phyloP scores from a whole-genome alignment of 2,113 vertebrate species.

The Rhombomys opimus region DNA sequence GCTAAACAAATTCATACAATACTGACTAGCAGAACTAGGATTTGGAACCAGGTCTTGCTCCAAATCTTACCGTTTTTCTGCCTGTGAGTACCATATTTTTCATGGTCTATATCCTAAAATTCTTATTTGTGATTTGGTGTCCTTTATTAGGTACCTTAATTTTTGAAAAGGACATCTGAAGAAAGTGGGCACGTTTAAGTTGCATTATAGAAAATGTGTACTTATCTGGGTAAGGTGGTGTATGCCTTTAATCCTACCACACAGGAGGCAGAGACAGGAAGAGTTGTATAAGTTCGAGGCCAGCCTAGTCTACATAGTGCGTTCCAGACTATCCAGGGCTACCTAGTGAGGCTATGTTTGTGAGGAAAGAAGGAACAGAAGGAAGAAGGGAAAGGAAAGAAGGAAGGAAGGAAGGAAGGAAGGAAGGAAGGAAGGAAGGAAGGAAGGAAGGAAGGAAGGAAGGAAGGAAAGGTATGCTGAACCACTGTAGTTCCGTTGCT shows the following conservation, averaged over 20 bases:
- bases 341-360: not conserved
- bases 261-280: not conserved
- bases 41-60: not conserved
- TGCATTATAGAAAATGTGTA: not conserved
- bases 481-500: not conserved
- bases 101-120: not conserved
- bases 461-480: not conserved
- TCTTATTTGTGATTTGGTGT: not conserved
- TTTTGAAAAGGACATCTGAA: constrained; percentile 53
- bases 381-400: not conserved
- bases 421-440: not conserved
- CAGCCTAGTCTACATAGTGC: not conserved
- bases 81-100: not conserved
- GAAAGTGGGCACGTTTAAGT: not conserved
- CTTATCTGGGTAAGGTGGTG: not conserved
- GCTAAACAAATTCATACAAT: not conserved
- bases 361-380: not conserved
- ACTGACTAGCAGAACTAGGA: not conserved
- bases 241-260: not conserved
- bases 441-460: too few species aligned
- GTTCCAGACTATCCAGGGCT: not conserved
- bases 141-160: constrained; percentile 6
- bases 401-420: not conserved
- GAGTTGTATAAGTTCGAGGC: not conserved
- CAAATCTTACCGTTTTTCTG: not conserved